These are phyloP conservation scores for Phodopus roborovskii DNA, from an alignment of 2,113 vertebrate genomes.

Conservation along the genomic window DNA sequence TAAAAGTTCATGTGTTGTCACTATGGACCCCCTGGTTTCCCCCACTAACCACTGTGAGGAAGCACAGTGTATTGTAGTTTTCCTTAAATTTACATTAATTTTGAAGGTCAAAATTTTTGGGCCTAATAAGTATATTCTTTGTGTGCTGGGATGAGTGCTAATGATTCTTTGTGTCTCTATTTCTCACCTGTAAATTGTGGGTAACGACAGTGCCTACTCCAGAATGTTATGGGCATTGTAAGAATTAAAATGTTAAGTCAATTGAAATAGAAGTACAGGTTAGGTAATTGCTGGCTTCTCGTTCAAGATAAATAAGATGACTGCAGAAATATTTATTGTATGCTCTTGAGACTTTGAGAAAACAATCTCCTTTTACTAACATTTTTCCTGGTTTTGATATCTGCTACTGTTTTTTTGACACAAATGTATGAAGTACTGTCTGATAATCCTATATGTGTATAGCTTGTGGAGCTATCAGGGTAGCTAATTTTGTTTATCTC, in stretches of 20 bases:
- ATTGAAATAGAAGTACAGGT: not conserved
- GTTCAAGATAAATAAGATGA: not conserved
- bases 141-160: not conserved
- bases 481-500: not conserved
- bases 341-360: not conserved
- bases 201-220: not conserved
- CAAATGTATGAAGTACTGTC: not conserved
- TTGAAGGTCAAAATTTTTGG: not conserved
- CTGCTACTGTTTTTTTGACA: not conserved
- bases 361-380: not conserved
- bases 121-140: not conserved
- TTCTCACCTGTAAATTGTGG: not conserved
- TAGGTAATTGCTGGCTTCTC: not conserved
- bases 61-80: not conserved
- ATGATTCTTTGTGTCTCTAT: not conserved
- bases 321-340: not conserved
- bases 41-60: not conserved
- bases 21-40: not conserved
- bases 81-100: not conserved
- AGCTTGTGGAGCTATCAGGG: not conserved
- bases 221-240: not conserved
- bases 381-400: not conserved
- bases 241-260: slow-evolving; percentile 14
- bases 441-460: not conserved
- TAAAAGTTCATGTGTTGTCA: not conserved